A percentile compares a stretch with the other conserved stretches of the same genome.
phyloP scores from a whole-genome alignment of 2,797 vertebrate genomes.

The Lutjanus campechanus region DNA sequence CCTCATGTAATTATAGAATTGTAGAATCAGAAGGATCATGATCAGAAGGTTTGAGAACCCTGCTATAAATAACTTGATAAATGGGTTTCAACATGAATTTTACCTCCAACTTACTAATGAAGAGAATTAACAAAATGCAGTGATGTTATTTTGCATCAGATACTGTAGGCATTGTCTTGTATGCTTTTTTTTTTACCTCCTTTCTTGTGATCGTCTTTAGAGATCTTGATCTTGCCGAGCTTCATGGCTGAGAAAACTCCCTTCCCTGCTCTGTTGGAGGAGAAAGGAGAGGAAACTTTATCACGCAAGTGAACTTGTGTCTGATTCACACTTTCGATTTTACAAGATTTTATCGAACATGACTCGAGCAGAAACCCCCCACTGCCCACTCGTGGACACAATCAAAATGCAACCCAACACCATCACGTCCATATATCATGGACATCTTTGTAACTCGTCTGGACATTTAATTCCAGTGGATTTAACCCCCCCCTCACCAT shows the following conservation, averaged over 20 bases:
- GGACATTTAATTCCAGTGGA: constrained; percentile 58
- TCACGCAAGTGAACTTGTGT: constrained; percentile 21
- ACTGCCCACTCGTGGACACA: background rate
- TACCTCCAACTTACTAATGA: background rate
- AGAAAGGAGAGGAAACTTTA: constrained; percentile 27
- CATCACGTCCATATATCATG: constrained; percentile 28
- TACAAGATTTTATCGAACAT: background rate
- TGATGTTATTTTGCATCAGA: background rate
- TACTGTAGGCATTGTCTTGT: background rate
- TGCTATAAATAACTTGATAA: background rate
- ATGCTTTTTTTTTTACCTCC: constrained; percentile 83
- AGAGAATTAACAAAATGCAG: background rate
- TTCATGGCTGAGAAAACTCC: constrained; percentile 98
- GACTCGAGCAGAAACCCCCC: constrained; percentile 10
- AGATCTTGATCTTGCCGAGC: constrained; percentile 91
- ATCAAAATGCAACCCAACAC: constrained; percentile 55
- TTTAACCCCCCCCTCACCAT: constrained; percentile 17
- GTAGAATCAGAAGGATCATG: too few relatives aligned
- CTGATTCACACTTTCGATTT: constrained; percentile 10
- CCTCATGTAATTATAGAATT: too few relatives aligned
- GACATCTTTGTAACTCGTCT: constrained; percentile 45
- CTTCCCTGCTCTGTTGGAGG: constrained; percentile 89
- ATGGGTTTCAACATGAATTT: background rate
- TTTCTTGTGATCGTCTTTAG: constrained; percentile 91
- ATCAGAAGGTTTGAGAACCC: too few relatives aligned